Percentiles rank a stretch among this genome's conserved stretches.
phyloP scores from a whole-genome alignment of 2,888 invertebrate genomes.

The Sphinx pinastri region DNA sequence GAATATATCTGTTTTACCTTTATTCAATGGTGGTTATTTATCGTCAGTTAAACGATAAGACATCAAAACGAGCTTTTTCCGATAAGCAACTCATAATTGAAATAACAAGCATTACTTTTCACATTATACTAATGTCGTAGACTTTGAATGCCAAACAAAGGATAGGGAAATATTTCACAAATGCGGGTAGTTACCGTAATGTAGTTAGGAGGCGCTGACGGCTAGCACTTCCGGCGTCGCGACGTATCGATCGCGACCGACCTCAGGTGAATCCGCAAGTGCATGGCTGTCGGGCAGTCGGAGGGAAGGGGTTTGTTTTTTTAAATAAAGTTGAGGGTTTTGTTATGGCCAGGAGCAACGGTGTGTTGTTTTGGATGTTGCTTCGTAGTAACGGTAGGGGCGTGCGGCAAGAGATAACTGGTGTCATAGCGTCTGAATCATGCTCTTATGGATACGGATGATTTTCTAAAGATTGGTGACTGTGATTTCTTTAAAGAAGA shows the following conservation, averaged over 20 bases:
- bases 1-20: no score
- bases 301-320: not conserved
- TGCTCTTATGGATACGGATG: no score
- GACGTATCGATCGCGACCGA: constrained; percentile 59
- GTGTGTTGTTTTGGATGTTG: not conserved
- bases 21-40: not conserved
- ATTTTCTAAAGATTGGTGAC: no score
- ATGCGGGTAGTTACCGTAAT: not conserved
- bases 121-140: no score
- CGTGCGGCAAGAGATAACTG: no score
- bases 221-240: constrained; percentile 49
- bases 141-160: not conserved
- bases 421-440: no score
- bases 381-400: no score
- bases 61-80: no score
- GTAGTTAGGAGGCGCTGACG: not conserved
- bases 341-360: not conserved
- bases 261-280: constrained; percentile 46
- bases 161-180: not conserved
- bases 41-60: not conserved
- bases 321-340: not conserved
- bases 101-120: no score
- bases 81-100: no score
- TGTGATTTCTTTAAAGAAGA: no score
- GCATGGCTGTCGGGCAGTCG: not conserved